phyloP scores from a whole-genome alignment of 23 tunicate species.

The Ascidia mentula region DNA sequence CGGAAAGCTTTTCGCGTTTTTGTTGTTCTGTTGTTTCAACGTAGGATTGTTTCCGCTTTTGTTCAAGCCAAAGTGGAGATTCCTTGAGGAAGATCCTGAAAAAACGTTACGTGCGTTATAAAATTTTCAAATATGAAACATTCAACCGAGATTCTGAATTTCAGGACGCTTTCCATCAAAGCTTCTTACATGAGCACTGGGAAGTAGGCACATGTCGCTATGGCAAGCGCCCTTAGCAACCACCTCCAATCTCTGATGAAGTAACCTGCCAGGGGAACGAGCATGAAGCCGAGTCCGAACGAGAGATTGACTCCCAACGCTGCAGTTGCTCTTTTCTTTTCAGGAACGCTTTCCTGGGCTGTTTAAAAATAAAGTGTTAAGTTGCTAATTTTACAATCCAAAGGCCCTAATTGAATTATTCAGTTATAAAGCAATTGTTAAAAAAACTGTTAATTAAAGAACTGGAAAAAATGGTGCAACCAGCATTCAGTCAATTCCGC shows the following conservation, averaged over 20 bases:
- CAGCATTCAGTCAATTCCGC: too few species aligned
- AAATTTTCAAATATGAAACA: neutral
- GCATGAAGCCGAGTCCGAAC: conserved; percentile 10
- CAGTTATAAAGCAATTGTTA: too few species aligned
- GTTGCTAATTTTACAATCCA: too few species aligned
- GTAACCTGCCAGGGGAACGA: conserved; percentile 18
- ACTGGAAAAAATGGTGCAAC: too few species aligned
- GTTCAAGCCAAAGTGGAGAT: neutral
- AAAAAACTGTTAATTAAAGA: too few species aligned
- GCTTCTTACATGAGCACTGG: conserved; percentile 9
- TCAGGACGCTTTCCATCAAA: neutral
- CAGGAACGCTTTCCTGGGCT: conserved; percentile 15
- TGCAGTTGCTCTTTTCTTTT: neutral
- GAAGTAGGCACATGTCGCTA: neutral
- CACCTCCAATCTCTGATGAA: conserved; percentile 33
- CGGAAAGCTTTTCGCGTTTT: neutral
- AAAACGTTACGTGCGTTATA: too few species aligned
- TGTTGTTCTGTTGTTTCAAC: neutral
- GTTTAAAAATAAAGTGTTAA: too few species aligned
- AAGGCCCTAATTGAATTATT: too few species aligned
- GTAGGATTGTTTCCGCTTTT: neutral
- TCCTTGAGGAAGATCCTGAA: neutral
- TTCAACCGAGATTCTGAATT: neutral
- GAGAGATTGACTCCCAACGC: neutral
- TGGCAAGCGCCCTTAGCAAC: conserved; percentile 15